Evolutionary conservation across 2,797 vertebrate genomes (phyloP).

Genomic region (Mormyrus proboscirostris): DNA sequence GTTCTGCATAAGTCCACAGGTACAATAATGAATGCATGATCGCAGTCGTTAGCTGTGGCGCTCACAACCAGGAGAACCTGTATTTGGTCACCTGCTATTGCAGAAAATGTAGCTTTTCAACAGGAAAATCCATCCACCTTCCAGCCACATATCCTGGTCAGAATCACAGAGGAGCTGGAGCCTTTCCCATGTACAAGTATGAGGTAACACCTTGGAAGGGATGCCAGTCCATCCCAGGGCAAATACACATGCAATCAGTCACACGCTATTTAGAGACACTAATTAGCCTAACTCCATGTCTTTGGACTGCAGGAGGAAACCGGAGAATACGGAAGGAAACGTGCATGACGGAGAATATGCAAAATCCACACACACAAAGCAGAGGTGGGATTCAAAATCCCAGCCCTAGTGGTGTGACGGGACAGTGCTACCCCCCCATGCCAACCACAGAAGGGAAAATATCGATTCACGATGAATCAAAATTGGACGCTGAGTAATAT

Average conservation of each 20-base stretch:
- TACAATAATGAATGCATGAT: neutral
- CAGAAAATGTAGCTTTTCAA: neutral
- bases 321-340: neutral
- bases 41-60: neutral
- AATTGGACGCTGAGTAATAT: conserved; percentile 28
- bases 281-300: neutral
- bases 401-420: neutral
- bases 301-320: neutral
- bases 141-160: neutral
- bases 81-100: neutral
- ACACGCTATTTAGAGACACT: neutral
- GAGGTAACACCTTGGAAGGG: neutral
- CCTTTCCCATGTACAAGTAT: neutral
- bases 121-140: neutral
- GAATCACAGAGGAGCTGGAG: neutral
- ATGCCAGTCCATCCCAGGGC: neutral
- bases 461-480: conserved; percentile 20
- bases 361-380: neutral
- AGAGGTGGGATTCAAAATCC: neutral
- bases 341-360: neutral
- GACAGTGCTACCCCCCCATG: neutral
- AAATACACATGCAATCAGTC: neutral
- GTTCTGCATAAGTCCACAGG: neutral
- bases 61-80: neutral
- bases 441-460: neutral